A percentile compares a stretch with the other conserved stretches of the same genome.
Evolutionary conservation across 1,140 invertebrate species (phyloP).

Genomic region (Lerema accius): DNA sequence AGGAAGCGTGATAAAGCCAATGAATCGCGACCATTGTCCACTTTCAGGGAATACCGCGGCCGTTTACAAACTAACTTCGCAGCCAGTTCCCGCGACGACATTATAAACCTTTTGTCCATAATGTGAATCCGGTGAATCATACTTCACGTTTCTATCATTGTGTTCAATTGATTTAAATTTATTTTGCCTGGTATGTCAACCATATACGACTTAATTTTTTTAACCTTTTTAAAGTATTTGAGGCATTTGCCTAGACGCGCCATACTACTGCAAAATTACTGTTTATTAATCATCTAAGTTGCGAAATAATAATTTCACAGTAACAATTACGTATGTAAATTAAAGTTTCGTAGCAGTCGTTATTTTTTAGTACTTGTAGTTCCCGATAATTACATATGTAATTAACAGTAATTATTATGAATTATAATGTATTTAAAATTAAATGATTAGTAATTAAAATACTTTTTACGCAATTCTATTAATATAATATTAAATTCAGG

Average conservation of each 20-base stretch:
- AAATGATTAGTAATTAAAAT: not conserved
- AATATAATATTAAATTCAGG: no score
- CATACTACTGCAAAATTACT: not conserved
- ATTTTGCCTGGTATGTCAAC: not conserved
- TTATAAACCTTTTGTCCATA: not conserved
- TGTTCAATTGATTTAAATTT: conserved; percentile 15
- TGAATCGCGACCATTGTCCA: conserved; percentile 61
- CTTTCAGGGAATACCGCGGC: conserved; percentile 35
- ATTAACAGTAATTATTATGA: no score
- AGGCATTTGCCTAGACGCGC: no score
- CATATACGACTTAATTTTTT: not conserved
- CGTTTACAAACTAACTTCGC: conserved; percentile 14
- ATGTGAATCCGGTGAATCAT: not conserved
- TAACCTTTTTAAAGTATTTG: not conserved
- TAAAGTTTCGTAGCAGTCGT: no score
- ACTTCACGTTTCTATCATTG: not conserved
- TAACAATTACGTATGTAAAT: no score
- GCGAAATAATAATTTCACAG: no score
- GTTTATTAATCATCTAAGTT: no score
- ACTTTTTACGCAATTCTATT: not conserved
- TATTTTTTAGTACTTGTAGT: no score
- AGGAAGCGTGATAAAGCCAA: conserved; percentile 71
- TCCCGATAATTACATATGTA: no score
- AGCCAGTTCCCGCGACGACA: not conserved
- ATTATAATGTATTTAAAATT: no score